A percentile compares a stretch with the other conserved stretches of the same genome.
Evolutionary conservation across 1,140 invertebrate species (phyloP).

Genomic region (Eumaeus atala): DNA sequence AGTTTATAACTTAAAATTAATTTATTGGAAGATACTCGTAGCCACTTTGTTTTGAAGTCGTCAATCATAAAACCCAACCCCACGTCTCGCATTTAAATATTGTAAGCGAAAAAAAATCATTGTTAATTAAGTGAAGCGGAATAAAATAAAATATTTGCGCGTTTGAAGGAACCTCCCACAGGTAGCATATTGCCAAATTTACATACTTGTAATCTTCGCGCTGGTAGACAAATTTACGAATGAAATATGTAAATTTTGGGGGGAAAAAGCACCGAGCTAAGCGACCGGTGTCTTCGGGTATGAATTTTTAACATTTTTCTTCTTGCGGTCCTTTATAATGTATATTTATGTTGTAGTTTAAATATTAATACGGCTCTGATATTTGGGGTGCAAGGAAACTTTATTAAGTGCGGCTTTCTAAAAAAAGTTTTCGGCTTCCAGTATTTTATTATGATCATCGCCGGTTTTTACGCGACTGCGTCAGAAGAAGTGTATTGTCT

Average conservation of each 20-base stretch:
- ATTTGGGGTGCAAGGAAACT: constrained; percentile 9
- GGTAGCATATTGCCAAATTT: constrained; percentile 37
- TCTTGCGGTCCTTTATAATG: constrained; percentile 47
- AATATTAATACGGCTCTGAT: constrained; percentile 36
- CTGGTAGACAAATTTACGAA: constrained; percentile 38
- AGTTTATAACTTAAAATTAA: background rate
- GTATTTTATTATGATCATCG: too few relatives aligned
- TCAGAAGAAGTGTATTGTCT: too few relatives aligned
- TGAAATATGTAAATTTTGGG: constrained; percentile 53
- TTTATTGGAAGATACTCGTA: too few relatives aligned
- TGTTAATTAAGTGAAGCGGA: constrained; percentile 19
- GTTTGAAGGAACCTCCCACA: constrained; percentile 27
- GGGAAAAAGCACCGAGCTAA: constrained; percentile 32
- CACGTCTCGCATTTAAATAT: constrained; percentile 2
- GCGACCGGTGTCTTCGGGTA: constrained; percentile 30
- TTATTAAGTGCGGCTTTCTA: background rate
- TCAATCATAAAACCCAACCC: background rate
- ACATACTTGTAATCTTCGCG: constrained; percentile 47
- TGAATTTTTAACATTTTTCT: constrained; percentile 53
- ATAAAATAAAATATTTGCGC: constrained; percentile 19
- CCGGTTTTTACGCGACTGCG: background rate
- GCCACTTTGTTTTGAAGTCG: too few relatives aligned
- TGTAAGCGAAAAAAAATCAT: constrained; percentile 3
- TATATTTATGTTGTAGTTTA: constrained; percentile 51
- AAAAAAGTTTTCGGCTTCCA: too few relatives aligned